Evolutionary conservation across 1,140 invertebrate genomes (phyloP), one percentile per base, ranked within the genome.

Genomic region (Trinorchestia longiramus): DNA sequence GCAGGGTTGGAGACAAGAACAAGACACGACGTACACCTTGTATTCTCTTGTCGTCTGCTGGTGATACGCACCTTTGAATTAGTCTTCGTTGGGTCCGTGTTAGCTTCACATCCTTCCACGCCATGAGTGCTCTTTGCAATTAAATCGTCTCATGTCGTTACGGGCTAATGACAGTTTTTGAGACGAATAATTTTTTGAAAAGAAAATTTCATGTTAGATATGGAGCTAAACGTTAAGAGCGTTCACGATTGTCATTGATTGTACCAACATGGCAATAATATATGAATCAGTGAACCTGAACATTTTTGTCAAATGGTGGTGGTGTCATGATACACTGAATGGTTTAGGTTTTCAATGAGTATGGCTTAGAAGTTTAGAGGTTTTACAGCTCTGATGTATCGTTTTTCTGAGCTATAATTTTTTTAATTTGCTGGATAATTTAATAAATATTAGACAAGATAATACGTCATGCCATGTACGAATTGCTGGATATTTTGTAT

Each of bases 11-110:
- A 36, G 62, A 11, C 62, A 3, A 36, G 28, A 77, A 77, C 15
- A 23, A 1, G 11, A 77, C 62, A 90, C n/a, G 88, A 42, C 88
- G 88, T 36, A 47, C 19, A 44, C 43, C 92, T 44, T n/a, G n/a
- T n/a, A n/a, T n/a, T n/a, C n/a, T n/a, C n/a, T n/a, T 94, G 92
- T 94, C 92, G 44, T 45, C 92, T n/a, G 92, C 92, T 44, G 43
- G 43, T 47, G 92, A 94, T 94, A 94, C 92, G 92, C 92, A 47
- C 43, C n/a, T 40, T 40, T 44, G 92, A 94, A 94, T 94, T 94
- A 47, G 92, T 94, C 92, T 94, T 44, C 43, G 92, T 44, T 94
- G 40, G 3, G 40, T 47, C 43, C 40, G 43, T 44, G 92, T 43
- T 47, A 94, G 92, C 40, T 43, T 45, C 23, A 94, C 43, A 94